Conservation (phyloP, 2,113 vertebrate species). For the Probosciger aterrimus region DNA sequence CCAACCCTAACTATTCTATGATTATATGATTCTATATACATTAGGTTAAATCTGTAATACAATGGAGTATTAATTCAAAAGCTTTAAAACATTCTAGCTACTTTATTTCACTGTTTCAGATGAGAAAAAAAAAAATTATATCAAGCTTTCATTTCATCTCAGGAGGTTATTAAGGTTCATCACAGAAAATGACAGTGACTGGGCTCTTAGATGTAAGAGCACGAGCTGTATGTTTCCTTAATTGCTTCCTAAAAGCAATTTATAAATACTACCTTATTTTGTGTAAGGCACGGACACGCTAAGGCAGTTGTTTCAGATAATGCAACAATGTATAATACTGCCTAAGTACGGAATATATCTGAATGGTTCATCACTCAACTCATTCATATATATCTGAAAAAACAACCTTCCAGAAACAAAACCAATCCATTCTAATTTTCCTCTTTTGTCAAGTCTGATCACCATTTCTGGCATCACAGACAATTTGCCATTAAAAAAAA, state of each 20-base stretch:
- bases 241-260: neutral
- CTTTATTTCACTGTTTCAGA: neutral
- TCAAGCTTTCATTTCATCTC: neutral
- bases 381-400: neutral
- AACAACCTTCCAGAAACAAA: neutral
- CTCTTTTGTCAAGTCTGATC: neutral
- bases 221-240: neutral
- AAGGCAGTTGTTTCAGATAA: neutral
- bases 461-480: neutral
- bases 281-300: neutral
- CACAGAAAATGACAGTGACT: neutral
- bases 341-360: neutral
- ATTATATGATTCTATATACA: neutral
- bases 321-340: neutral
- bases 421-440: neutral
- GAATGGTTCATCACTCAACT: neutral
- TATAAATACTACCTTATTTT: neutral
- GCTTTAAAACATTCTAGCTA: neutral
- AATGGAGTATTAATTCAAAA: neutral
- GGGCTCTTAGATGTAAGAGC: neutral
- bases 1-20: too few relatives aligned
- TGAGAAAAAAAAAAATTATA: neutral
- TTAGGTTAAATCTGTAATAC: neutral
- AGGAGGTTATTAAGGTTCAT: neutral
- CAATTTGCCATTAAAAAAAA: neutral